Conservation (phyloP, 2,113 vertebrate species). For the Micronycteris hirsuta region DNA sequence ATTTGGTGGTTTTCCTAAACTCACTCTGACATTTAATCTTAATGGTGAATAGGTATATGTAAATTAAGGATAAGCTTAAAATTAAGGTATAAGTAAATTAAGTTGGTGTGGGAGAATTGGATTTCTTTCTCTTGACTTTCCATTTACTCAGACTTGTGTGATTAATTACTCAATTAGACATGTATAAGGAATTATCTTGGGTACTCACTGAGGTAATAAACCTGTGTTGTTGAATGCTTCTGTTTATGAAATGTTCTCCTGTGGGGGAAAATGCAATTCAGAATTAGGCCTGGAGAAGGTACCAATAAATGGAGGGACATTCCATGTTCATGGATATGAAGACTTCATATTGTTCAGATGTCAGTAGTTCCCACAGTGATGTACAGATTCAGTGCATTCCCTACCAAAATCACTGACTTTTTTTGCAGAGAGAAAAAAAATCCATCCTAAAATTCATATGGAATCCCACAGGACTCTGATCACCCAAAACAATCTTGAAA, state of each 20-base stretch:
- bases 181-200: background rate
- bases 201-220: background rate
- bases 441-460: background rate
- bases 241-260: background rate
- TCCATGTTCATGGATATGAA: background rate
- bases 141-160: background rate
- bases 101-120: background rate
- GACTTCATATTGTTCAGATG: slow-evolving; percentile 4
- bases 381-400: background rate
- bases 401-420: background rate
- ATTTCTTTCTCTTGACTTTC: slow-evolving; percentile 2
- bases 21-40: background rate
- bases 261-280: background rate
- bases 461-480: background rate
- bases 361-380: background rate
- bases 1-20: background rate
- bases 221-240: background rate
- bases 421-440: slow-evolving; percentile 21
- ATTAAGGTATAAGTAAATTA: background rate
- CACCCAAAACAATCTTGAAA: background rate
- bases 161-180: background rate
- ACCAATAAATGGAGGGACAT: background rate
- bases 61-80: background rate
- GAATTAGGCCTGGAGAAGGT: background rate
- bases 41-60: too few species aligned